Percentiles rank a stretch among this genome's conserved stretches.
phyloP scores from a whole-genome alignment of 2,888 invertebrate species.

The Drosophila barbarae region DNA sequence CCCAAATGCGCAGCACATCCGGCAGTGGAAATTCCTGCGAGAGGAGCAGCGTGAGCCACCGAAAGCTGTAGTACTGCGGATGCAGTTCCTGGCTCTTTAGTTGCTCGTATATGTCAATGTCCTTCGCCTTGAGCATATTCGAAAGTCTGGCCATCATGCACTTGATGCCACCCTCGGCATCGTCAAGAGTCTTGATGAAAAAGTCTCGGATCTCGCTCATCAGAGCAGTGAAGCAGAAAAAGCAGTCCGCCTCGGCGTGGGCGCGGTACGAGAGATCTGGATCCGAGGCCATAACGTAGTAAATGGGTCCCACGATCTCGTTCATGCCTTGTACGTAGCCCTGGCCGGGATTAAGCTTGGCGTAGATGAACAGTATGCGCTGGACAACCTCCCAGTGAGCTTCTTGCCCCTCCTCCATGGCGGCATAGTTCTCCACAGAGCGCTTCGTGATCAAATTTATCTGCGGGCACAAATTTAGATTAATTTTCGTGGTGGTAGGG shows the following conservation, averaged over 20 bases:
- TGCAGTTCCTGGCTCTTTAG: constrained; percentile 91
- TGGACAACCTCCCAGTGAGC: constrained; percentile 99
- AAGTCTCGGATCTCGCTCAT: constrained; percentile 99
- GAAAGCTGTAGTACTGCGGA: constrained; percentile 97
- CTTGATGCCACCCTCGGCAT: constrained; percentile 94
- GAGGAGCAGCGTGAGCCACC: constrained; percentile 96
- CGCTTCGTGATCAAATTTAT: constrained; percentile 87
- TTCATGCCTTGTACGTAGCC: constrained; percentile 99
- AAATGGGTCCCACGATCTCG: constrained; percentile 99
- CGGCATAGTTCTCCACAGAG: constrained; percentile 89
- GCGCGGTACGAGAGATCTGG: constrained; percentile 89
- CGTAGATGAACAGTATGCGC: constrained; percentile 97
- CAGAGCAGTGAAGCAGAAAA: constrained; percentile 98
- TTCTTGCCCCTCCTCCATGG: constrained; percentile 93
- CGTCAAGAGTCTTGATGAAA: constrained; percentile 97
- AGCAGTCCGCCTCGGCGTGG: constrained; percentile 97
- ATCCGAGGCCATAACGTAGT: constrained; percentile 97
- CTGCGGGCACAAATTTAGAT: constrained; percentile 70
- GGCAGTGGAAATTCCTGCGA: constrained; percentile 99
- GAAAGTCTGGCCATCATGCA: constrained; percentile 92
- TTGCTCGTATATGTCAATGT: constrained; percentile 87
- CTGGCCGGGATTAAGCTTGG: constrained; percentile 98
- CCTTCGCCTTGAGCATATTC: constrained; percentile 87
- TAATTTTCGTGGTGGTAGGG: not conserved
- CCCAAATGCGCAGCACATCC: constrained; percentile 98